These are phyloP conservation scores for Pteria penguin DNA, from an alignment of 2,888 invertebrate genomes.

Conservation along the genomic window DNA sequence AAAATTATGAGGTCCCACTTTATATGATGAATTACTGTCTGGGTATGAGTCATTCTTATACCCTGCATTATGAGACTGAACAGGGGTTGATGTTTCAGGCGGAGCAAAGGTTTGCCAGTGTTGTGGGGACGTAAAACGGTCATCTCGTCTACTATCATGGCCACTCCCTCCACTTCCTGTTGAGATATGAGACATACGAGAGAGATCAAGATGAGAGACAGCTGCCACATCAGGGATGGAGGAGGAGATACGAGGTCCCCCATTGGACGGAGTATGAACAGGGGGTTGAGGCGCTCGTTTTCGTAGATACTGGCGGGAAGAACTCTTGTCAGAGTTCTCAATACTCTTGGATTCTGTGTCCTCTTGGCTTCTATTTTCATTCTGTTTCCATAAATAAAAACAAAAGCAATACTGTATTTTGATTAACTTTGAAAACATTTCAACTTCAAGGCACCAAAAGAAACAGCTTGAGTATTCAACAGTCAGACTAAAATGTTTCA, in stretches of 20 bases:
- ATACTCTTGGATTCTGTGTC: slow-evolving; percentile 68
- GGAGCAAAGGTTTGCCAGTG: slow-evolving; percentile 33
- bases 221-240: slow-evolving; percentile 57
- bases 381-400: slow-evolving; percentile 52
- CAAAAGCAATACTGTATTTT: no score
- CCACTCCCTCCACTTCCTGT: slow-evolving; percentile 64
- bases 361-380: slow-evolving; percentile 53
- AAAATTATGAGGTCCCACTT: slow-evolving; percentile 23
- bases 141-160: slow-evolving; percentile 58
- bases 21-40: slow-evolving; percentile 49
- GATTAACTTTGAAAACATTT: no score
- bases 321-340: slow-evolving; percentile 66
- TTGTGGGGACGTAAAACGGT: slow-evolving; percentile 54
- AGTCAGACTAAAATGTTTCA: no score
- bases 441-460: no score
- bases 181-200: slow-evolving; percentile 66
- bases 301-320: slow-evolving; percentile 37
- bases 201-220: slow-evolving; percentile 55
- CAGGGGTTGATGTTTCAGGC: slow-evolving; percentile 63
- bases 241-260: slow-evolving; percentile 19
- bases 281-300: slow-evolving; percentile 52
- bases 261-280: slow-evolving; percentile 27
- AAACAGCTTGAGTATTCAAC: no score
- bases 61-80: slow-evolving; percentile 18
- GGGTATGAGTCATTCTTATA: slow-evolving; percentile 37